A percentile compares a stretch with the other conserved stretches of the same genome.
phyloP scores from a whole-genome alignment of 2,113 vertebrate genomes.

The Petroica traversi region DNA sequence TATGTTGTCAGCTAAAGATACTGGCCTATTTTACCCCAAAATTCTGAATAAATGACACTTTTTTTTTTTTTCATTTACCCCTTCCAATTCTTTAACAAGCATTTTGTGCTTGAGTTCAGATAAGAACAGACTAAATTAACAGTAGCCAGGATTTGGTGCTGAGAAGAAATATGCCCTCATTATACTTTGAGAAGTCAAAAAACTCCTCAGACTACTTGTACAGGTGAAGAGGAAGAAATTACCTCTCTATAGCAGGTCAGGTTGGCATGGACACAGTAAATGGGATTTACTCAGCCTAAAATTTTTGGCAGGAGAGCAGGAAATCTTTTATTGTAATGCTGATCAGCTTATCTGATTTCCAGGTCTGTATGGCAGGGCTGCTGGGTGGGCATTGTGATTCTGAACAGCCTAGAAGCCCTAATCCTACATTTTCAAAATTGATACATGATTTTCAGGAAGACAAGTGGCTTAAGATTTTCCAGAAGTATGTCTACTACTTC shows the following conservation, averaged over 20 bases:
- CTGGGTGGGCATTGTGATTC: not conserved
- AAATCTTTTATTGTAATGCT: not conserved
- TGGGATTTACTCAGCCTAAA: not conserved
- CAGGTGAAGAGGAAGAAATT: not conserved
- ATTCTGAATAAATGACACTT: not conserved
- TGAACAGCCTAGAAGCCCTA: not conserved
- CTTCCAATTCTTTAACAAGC: not conserved
- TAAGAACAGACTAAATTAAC: not conserved
- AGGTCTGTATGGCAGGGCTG: not conserved
- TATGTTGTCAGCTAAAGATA: not conserved
- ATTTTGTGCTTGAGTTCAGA: not conserved
- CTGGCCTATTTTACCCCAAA: not conserved
- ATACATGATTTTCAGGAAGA: not conserved
- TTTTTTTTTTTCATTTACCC: rapidly evolving
- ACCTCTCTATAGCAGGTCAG: not conserved
- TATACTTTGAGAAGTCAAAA: not conserved
- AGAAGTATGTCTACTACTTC: not conserved
- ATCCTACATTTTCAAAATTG: not conserved
- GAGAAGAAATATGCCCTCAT: not conserved
- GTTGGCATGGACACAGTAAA: not conserved
- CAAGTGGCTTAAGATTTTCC: not conserved
- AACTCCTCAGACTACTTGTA: not conserved
- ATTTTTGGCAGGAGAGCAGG: not conserved
- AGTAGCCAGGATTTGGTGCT: not conserved
- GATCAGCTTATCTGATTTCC: not conserved